These are phyloP conservation scores for Drosophila anomalata DNA, from an alignment of 2,888 invertebrate genomes.

Conservation along the genomic window DNA sequence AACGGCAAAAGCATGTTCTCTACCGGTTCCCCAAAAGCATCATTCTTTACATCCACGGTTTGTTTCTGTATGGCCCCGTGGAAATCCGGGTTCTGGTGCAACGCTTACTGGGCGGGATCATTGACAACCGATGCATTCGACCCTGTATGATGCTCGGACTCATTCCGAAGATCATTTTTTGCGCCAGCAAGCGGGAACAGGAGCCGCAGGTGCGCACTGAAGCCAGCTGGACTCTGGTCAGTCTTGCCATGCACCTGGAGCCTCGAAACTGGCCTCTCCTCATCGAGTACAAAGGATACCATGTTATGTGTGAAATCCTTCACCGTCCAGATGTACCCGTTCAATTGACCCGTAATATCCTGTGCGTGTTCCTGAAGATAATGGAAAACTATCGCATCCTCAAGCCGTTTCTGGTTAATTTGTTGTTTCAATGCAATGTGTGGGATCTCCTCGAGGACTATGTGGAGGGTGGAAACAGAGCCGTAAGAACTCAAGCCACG, in stretches of 20 bases:
- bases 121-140: constrained; percentile 50
- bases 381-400: constrained; percentile 5
- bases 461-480: neutral
- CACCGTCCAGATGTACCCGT: neutral
- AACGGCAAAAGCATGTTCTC: neutral
- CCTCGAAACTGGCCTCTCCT: neutral
- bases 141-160: constrained; percentile 37
- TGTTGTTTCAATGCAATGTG: neutral
- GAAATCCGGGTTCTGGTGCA: constrained; percentile 47
- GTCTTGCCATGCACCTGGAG: constrained; percentile 41
- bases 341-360: constrained; percentile 3
- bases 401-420: neutral
- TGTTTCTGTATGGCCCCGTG: constrained; percentile 22
- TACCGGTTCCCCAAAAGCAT: constrained; percentile 42
- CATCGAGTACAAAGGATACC: constrained; percentile 1
- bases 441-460: neutral
- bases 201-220: constrained; percentile 26
- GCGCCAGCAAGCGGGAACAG: constrained; percentile 40
- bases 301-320: constrained; percentile 5
- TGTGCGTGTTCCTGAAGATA: neutral
- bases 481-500: neutral
- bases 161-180: constrained; percentile 36
- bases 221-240: constrained; percentile 52
- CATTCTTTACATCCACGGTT: constrained; percentile 43
- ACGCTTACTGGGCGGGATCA: constrained; percentile 43